Base-by-base conservation (phyloP, 2,797 vertebrate species). In the Chiroxiphia lanceolata region DNA sequence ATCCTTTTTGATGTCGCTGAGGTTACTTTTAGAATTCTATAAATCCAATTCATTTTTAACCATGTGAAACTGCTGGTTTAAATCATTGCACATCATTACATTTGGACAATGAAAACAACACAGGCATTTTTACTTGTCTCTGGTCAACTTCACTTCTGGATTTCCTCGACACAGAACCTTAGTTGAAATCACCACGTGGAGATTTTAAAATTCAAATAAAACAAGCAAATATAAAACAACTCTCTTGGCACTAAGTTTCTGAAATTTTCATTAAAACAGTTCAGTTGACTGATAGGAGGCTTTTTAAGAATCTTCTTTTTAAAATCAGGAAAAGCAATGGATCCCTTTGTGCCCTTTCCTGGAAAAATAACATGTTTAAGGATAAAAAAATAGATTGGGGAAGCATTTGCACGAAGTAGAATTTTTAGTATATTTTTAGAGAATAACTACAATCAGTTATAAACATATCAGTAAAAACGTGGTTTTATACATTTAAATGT, bases 61-160 rank as follows among this genome's bases (percentile, higher is more conserved):
- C 92, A 83, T 18, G 57, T 91, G 92, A 93, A 97, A 86, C 91
- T 92, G 91, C 91, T 95, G 95, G 90, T 96, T 96, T 94, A 87
- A 96, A 94, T 91, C 90, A 95, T 78, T 95, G 91, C 91, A 84
- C 87, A 71, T 94, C 89, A 87, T 89, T 96, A 96, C 67, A 4
- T 94, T 80, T 54, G 93, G 95, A 90, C 93, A 97, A 94, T 90
- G 95, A 93, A 95, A 96, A 95, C 77, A 97, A 83, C 83, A 31
- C 75, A 94, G 94, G 89, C 93, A 95, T 95, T 88, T 95, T 93
- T 80, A 63, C 95, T 94, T 72, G 76, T 86, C 95, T 96, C 95
- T 96, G 95, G 90, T 92, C 95, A 97, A 15, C 93, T 60, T 96
- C 93, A 96, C 87, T 94, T 75, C 64, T 92, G 77, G 87, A 78